Evolutionary conservation across 2,797 vertebrate genomes (phyloP).

Genomic region (Tinamus major): DNA sequence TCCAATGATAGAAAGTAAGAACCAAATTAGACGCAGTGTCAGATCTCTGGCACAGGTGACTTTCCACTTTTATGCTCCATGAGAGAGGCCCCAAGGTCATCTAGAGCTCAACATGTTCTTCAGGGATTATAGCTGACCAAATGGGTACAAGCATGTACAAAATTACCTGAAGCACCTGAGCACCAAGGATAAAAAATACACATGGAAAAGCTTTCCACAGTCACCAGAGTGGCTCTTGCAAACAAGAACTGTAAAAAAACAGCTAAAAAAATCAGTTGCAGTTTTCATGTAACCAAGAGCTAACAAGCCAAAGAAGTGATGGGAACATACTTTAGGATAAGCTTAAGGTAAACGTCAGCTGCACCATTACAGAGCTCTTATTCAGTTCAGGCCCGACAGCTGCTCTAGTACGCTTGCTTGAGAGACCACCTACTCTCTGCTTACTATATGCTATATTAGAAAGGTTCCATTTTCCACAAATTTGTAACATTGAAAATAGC

Average conservation of each 20-base stretch:
- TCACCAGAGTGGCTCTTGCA: background rate
- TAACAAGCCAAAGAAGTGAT: background rate
- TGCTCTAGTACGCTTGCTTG: background rate
- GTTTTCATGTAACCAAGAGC: background rate
- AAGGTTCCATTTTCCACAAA: background rate
- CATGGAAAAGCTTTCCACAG: background rate
- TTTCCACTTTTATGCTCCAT: background rate
- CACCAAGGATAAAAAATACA: background rate
- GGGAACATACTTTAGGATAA: background rate
- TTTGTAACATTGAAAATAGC: background rate
- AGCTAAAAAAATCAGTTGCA: background rate
- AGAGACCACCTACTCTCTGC: background rate
- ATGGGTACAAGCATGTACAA: background rate
- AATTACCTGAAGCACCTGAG: background rate
- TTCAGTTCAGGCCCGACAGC: constrained; percentile 3
- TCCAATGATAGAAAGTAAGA: no score
- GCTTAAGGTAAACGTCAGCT: background rate
- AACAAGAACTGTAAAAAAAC: background rate
- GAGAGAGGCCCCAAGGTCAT: background rate
- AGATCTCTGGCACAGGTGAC: background rate
- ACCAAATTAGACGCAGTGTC: no score
- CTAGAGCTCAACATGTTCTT: background rate
- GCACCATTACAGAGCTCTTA: background rate
- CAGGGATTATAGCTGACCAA: background rate
- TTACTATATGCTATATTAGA: background rate